phyloP scores from a whole-genome alignment of 2,888 invertebrate species.

The Emesis furor region DNA sequence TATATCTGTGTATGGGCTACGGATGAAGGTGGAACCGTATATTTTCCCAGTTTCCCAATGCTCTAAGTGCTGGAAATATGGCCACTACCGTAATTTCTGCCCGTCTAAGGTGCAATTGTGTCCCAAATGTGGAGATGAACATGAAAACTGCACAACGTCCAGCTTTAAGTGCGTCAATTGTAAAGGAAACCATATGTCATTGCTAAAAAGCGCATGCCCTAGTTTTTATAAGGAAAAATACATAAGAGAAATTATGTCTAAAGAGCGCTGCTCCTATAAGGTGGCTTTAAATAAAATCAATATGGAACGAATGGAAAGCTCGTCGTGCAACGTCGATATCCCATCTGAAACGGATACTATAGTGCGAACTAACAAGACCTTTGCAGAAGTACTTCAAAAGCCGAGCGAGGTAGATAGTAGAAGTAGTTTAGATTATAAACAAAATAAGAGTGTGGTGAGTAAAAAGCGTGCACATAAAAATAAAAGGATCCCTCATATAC shows the following conservation, averaged over 20 bases:
- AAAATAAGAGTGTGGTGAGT: background rate
- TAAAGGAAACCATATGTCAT: background rate
- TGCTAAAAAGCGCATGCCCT: background rate
- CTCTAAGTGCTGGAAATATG: slow-evolving; percentile 14
- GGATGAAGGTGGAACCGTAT: background rate
- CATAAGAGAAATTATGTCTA: slow-evolving; percentile 2
- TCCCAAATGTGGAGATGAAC: background rate
- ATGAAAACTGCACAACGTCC: background rate
- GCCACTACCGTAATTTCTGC: background rate
- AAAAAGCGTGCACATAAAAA: too few species aligned
- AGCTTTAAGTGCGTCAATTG: slow-evolving; percentile 1
- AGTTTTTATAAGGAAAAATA: background rate
- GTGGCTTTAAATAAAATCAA: background rate
- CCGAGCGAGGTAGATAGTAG: background rate
- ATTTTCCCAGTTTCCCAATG: background rate
- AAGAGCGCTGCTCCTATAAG: background rate
- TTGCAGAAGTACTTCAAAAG: background rate
- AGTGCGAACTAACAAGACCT: background rate
- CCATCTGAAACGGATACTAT: background rate
- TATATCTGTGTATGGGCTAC: too few species aligned
- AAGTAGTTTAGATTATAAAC: background rate
- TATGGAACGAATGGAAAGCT: background rate
- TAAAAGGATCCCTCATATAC: too few species aligned
- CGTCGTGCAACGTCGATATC: background rate
- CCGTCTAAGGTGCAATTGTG: background rate